These are phyloP conservation scores for Pseudoatta argentina DNA, from an alignment of 1,140 invertebrate genomes.

Conservation along the genomic window DNA sequence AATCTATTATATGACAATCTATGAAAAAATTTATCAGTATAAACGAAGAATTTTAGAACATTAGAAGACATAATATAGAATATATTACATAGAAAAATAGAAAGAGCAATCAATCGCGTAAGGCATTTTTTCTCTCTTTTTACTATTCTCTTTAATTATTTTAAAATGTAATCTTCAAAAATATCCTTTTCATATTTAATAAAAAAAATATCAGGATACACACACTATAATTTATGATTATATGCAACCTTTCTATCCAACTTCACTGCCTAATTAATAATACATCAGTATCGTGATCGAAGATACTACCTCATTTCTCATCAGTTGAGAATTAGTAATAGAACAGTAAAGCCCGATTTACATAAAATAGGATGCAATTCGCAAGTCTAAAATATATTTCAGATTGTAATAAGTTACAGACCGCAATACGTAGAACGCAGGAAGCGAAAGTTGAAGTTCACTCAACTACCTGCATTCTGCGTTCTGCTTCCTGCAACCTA, in stretches of 20 bases:
- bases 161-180: neutral
- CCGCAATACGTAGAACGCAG: too few species aligned
- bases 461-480: too few species aligned
- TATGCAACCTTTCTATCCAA: conserved; percentile 13
- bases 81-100: neutral
- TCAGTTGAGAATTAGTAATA: conserved; percentile 48
- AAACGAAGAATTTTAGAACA: neutral
- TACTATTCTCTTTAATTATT: neutral
- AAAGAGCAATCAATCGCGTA: neutral
- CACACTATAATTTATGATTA: neutral
- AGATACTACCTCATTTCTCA: conserved; percentile 31
- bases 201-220: neutral
- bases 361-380: too few species aligned
- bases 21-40: neutral
- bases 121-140: neutral
- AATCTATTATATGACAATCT: neutral
- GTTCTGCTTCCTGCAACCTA: too few species aligned
- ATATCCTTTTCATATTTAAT: neutral
- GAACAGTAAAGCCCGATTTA: conserved; percentile 51
- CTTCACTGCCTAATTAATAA: conserved; percentile 16
- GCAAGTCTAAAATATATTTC: too few species aligned
- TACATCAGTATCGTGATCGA: conserved; percentile 63
- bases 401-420: too few species aligned
- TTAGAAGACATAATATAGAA: neutral
- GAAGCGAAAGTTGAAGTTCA: too few species aligned